Conservation (phyloP, 2,888 invertebrate genomes). For the Epinotia ramella region DNA sequence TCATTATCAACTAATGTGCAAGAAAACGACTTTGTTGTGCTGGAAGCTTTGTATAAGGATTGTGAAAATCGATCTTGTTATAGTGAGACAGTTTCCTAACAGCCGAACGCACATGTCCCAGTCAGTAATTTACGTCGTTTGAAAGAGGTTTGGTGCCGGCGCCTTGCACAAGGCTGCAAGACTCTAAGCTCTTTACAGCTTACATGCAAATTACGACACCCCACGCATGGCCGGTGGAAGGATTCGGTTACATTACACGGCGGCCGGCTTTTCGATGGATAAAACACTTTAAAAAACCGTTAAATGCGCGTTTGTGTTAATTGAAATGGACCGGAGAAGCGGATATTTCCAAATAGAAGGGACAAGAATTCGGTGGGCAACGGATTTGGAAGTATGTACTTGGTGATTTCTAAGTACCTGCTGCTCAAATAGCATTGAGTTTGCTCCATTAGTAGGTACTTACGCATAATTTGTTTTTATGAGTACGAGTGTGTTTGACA, state of each 20-base stretch:
- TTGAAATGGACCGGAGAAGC: slow-evolving; percentile 55
- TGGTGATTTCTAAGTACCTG: slow-evolving; percentile 19
- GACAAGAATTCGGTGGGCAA: slow-evolving; percentile 30
- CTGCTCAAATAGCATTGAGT: slow-evolving; percentile 18
- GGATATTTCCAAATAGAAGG: slow-evolving; percentile 53
- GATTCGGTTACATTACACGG: slow-evolving; percentile 51
- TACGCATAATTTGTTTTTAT: slow-evolving; percentile 14
- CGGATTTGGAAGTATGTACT: slow-evolving; percentile 8
- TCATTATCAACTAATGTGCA: slow-evolving; percentile 5
- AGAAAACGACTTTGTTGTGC: slow-evolving; percentile 14
- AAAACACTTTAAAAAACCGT: slow-evolving; percentile 48
- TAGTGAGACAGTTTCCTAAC: slow-evolving; percentile 58
- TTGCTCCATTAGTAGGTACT: slow-evolving; percentile 17
- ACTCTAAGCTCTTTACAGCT: slow-evolving; percentile 72
- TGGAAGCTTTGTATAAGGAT: slow-evolving; percentile 39
- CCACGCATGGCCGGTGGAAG: slow-evolving; percentile 52
- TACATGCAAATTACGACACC: slow-evolving; percentile 72
- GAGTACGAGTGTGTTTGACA: slow-evolving; percentile 20
- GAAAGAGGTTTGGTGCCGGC: slow-evolving; percentile 58
- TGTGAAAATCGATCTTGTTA: slow-evolving; percentile 54
- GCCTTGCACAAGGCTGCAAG: slow-evolving; percentile 74
- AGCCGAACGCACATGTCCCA: slow-evolving; percentile 60
- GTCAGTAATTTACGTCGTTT: slow-evolving; percentile 69
- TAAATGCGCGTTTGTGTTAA: slow-evolving; percentile 50
- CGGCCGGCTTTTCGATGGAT: slow-evolving; percentile 49